phyloP scores from a whole-genome alignment of 2,888 invertebrate genomes.

The Catotricha subobsoleta region DNA sequence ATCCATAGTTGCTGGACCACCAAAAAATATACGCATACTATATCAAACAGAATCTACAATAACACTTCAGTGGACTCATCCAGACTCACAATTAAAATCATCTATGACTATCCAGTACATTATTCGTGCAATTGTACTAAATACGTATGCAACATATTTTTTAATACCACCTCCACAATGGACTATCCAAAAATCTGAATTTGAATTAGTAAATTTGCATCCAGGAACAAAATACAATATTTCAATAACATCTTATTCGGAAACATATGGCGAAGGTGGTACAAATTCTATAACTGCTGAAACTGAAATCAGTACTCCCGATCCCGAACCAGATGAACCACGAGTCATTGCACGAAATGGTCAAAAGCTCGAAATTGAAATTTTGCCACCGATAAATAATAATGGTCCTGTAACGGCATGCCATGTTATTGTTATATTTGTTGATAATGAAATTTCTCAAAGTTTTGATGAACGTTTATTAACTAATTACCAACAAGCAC shows the following conservation, averaged over 20 bases:
- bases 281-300: slow-evolving; percentile 37
- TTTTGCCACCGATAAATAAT: slow-evolving; percentile 49
- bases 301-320: slow-evolving; percentile 52
- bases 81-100: slow-evolving; percentile 27
- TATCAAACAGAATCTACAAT: slow-evolving; percentile 46
- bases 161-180: slow-evolving; percentile 35
- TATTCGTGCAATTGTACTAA: slow-evolving; percentile 35
- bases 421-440: slow-evolving; percentile 45
- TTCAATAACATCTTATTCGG: slow-evolving; percentile 47
- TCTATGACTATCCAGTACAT: slow-evolving; percentile 37
- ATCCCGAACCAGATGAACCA: slow-evolving; percentile 52
- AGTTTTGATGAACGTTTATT: slow-evolving; percentile 42
- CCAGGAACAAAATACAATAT: slow-evolving; percentile 63
- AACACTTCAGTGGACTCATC: slow-evolving; percentile 38
- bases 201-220: slow-evolving; percentile 42
- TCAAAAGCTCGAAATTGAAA: slow-evolving; percentile 43
- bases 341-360: slow-evolving; percentile 40
- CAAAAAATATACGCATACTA: slow-evolving; percentile 37
- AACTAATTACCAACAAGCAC: slow-evolving; percentile 47
- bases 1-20: slow-evolving; percentile 56
- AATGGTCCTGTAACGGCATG: slow-evolving; percentile 65
- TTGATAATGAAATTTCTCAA: slow-evolving; percentile 47
- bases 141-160: slow-evolving; percentile 37
- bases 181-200: slow-evolving; percentile 35
- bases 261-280: slow-evolving; percentile 36